Base-by-base conservation (phyloP, 2,888 invertebrate species). In the Orthosia incerta region DNA sequence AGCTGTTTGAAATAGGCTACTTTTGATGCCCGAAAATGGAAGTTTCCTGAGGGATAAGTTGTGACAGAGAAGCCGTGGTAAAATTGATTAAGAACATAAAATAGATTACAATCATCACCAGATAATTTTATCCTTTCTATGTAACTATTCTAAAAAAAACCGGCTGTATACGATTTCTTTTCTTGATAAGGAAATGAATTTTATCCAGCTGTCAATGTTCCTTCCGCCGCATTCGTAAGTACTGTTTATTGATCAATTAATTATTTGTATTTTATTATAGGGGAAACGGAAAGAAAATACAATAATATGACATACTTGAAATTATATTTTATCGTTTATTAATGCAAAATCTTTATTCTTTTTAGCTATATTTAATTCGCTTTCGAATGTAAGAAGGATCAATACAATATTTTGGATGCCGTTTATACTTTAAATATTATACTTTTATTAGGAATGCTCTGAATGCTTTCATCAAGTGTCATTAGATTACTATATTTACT, bases 191-290 rank as follows among this genome's bases (percentile, higher is more conserved):
- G 45, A 74, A 79, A 71, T 79, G 0, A 45, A 13, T 71, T 69
- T 46, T 20, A 50, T 57, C 23, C 13, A 74, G 23, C 45, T 57
- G 71, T 56, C 50, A 45, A 1, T n/a, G 46, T 71, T 31, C 13
- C n/a, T 79, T 74, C 79, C 74, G 79, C 50, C 39, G n/a, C 55
- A 15, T 55, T 57, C 5, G 9, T 45, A 71, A 57, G 20, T 71
- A 18, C 3, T 71, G 13, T 46, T 79, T 57, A 79, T 79, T 74
- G 45, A 50, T 16, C 72, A 57, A 57, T 71, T 74, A 74, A 71
- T 5, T 50, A 0, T 46, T 57, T 74, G 45, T 0, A 26, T 71
- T 74, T 67, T 45, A 74, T 45, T 79, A 56, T 4, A 23, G 5
- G 16, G 50, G 45, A 74, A 74, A 57, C 50, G 79, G 79, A 50